Evolutionary conservation across 2,797 vertebrate species (phyloP).

Genomic region (Sciaenops ocellatus): DNA sequence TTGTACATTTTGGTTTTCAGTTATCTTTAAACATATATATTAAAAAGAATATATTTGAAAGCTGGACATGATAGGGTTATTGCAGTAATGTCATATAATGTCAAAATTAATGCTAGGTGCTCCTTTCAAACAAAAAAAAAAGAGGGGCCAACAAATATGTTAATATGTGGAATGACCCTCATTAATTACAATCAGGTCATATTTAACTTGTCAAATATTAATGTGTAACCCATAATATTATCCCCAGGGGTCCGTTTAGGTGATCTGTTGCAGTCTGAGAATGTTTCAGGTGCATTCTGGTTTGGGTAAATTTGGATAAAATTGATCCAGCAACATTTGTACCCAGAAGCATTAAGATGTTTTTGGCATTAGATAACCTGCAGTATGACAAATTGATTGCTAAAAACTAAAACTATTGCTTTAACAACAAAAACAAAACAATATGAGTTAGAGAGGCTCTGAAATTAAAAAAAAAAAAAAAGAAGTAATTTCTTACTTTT

Average conservation of each 20-base stretch:
- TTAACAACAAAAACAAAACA: not conserved
- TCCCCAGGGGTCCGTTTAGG: not conserved
- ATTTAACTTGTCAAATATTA: slow-evolving; percentile 1
- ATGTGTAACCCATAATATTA: not conserved
- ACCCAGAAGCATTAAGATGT: not conserved
- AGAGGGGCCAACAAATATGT: not conserved
- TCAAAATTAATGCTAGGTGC: not conserved
- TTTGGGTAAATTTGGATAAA: not conserved
- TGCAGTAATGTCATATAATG: too few relatives aligned
- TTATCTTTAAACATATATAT: not conserved
- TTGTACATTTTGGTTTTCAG: not conserved
- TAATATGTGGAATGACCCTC: not conserved
- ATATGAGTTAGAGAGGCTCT: too few relatives aligned
- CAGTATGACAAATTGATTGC: not conserved
- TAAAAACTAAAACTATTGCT: not conserved
- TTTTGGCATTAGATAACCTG: not conserved
- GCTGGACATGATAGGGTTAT: not conserved
- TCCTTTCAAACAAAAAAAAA: not conserved
- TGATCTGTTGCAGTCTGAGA: not conserved
- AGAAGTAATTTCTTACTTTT: not conserved
- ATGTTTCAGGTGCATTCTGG: not conserved
- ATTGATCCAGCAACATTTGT: not conserved
- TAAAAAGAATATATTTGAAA: not conserved
- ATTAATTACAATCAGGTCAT: not conserved
- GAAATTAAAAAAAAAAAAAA: not conserved